phyloP scores from a whole-genome alignment of 2,797 vertebrate species.

The Fistularia tabacaria region DNA sequence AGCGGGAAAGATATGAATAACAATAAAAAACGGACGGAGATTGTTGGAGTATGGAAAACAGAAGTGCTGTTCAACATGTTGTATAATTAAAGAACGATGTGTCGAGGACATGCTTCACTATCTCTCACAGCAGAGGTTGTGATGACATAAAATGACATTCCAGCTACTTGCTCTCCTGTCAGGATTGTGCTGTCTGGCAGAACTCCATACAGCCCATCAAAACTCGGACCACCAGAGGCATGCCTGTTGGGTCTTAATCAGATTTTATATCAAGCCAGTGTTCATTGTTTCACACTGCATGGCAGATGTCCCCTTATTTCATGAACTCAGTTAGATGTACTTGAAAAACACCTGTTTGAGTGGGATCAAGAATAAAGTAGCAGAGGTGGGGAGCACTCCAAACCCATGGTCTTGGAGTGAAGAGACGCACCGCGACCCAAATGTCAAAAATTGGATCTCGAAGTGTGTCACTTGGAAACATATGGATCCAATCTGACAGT shows the following conservation, averaged over 20 bases:
- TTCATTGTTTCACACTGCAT: slow-evolving; percentile 24
- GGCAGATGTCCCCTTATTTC: slow-evolving; percentile 21
- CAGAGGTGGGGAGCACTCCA: not conserved
- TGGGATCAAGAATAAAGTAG: slow-evolving; percentile 22
- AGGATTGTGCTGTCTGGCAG: slow-evolving; percentile 36
- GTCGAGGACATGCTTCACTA: slow-evolving; percentile 23
- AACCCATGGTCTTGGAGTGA: not conserved
- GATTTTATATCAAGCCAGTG: slow-evolving; percentile 52
- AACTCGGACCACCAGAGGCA: slow-evolving; percentile 31
- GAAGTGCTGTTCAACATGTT: slow-evolving; percentile 18
- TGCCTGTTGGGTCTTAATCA: slow-evolving; percentile 44
- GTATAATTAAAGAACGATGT: slow-evolving; percentile 56
- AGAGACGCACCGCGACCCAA: no score
- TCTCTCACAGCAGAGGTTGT: slow-evolving; percentile 35
- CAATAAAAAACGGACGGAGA: slow-evolving; percentile 9
- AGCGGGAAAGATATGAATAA: no score
- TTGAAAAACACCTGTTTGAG: slow-evolving; percentile 39
- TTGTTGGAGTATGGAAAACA: slow-evolving; percentile 1
- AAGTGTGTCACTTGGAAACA: no score
- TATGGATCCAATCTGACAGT: no score
- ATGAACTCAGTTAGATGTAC: slow-evolving; percentile 25
- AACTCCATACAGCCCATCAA: slow-evolving; percentile 55
- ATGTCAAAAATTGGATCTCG: no score
- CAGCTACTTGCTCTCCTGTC: slow-evolving; percentile 33
- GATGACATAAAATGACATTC: slow-evolving; percentile 50